phyloP scores from a whole-genome alignment of 2,888 invertebrate species.

The Steinernema carpocapsae region DNA sequence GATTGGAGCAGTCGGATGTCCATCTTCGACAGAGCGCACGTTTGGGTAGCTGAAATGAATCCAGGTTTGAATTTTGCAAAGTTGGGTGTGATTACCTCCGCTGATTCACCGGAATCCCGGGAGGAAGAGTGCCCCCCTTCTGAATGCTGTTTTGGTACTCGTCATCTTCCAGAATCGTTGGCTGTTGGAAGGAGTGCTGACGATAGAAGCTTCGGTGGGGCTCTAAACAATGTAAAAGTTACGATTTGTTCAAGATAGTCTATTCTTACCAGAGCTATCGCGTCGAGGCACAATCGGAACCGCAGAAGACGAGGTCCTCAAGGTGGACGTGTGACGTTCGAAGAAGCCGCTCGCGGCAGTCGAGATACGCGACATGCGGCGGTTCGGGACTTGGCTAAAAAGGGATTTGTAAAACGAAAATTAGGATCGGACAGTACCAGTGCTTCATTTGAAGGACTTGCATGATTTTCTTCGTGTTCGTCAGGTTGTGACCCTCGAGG shows the following conservation, averaged over 20 bases:
- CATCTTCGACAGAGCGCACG: slow-evolving; percentile 29
- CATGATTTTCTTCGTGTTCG: slow-evolving; percentile 40
- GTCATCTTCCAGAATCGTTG: slow-evolving; percentile 42
- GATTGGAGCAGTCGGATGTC: background rate
- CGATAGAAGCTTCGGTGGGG: slow-evolving; percentile 25
- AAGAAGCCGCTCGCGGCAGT: slow-evolving; percentile 42
- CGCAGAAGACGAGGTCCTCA: slow-evolving; percentile 15
- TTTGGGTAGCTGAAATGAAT: slow-evolving; percentile 38
- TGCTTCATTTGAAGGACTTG: slow-evolving; percentile 43
- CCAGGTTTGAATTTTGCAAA: background rate
- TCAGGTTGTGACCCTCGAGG: slow-evolving; percentile 25
- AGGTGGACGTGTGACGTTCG: slow-evolving; percentile 31
- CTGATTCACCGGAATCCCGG: background rate
- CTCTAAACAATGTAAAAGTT: background rate
- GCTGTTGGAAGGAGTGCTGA: slow-evolving; percentile 37
- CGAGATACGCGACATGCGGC: slow-evolving; percentile 43
- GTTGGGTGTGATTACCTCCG: background rate
- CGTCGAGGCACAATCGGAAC: background rate
- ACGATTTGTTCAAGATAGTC: background rate
- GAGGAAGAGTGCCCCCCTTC: slow-evolving; percentile 5
- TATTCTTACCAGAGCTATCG: background rate
- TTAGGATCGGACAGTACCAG: slow-evolving; percentile 26
- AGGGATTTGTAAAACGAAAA: background rate
- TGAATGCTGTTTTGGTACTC: slow-evolving; percentile 38
- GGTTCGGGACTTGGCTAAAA: slow-evolving; percentile 41